Conservation (phyloP, 1,140 invertebrate genomes). For the Drosophila pseudoobscura region DNA sequence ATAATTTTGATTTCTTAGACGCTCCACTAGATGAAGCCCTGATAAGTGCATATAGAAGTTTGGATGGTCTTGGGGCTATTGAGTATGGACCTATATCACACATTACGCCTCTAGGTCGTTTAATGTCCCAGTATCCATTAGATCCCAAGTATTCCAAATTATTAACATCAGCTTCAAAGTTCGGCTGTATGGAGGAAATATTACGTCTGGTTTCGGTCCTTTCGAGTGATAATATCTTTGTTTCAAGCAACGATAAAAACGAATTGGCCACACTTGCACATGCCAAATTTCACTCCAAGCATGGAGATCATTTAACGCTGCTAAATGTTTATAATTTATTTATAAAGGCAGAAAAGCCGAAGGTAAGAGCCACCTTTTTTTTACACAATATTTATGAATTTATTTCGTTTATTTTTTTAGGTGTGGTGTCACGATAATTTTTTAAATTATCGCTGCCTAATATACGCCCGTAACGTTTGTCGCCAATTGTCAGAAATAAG, state of each 20-base stretch:
- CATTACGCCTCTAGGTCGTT: slow-evolving; percentile 91
- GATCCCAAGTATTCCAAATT: slow-evolving; percentile 95
- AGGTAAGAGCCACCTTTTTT: slow-evolving; percentile 84
- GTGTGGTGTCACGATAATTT: slow-evolving; percentile 96
- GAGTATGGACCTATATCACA: slow-evolving; percentile 78
- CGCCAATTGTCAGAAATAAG: slow-evolving; percentile 93
- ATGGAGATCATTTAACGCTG: slow-evolving; percentile 96
- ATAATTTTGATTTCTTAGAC: slow-evolving; percentile 96
- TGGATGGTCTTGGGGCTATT: slow-evolving; percentile 90
- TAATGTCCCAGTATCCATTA: slow-evolving; percentile 95
- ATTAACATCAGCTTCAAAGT: slow-evolving; percentile 90
- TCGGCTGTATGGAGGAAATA: slow-evolving; percentile 92
- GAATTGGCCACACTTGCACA: slow-evolving; percentile 88
- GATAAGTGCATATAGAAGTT: slow-evolving; percentile 87
- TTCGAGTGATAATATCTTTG: slow-evolving; percentile 86
- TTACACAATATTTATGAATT: not conserved
- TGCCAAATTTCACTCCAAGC: slow-evolving; percentile 92
- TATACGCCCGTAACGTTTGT: slow-evolving; percentile 91
- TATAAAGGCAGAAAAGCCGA: slow-evolving; percentile 89
- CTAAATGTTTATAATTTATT: slow-evolving; percentile 95
- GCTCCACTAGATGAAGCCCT: slow-evolving; percentile 90
- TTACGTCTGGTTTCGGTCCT: slow-evolving; percentile 86
- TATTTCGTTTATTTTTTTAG: slow-evolving; percentile 83
- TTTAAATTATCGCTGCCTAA: slow-evolving; percentile 93
- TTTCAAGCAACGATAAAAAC: slow-evolving; percentile 84